A percentile compares a stretch with the other conserved stretches of the same genome.
Evolutionary conservation across 2,113 vertebrate genomes (phyloP).

Genomic region (Nestor notabilis): DNA sequence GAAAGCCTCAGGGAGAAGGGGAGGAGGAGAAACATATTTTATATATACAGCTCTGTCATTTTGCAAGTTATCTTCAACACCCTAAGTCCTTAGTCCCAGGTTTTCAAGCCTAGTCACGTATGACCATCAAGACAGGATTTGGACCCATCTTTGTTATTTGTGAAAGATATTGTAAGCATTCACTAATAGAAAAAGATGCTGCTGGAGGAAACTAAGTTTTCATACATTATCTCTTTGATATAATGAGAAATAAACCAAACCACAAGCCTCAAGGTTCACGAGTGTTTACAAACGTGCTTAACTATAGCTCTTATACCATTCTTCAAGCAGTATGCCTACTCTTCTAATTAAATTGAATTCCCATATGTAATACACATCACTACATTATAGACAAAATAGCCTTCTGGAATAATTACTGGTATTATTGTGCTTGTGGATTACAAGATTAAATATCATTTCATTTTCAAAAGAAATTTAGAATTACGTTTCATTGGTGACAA

Average conservation of each 20-base stretch:
- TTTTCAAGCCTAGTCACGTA: constrained; percentile 3
- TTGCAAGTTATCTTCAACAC: background rate
- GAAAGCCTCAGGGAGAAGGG: background rate
- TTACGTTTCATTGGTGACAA: constrained; percentile 10
- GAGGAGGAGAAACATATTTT: background rate
- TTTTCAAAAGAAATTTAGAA: constrained; percentile 46
- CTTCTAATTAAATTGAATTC: constrained; percentile 61
- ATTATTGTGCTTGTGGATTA: background rate
- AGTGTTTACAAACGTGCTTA: constrained; percentile 51
- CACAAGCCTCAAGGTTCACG: constrained; percentile 35
- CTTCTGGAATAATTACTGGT: constrained; percentile 44
- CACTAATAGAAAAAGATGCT: constrained; percentile 13
- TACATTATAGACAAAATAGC: constrained; percentile 44
- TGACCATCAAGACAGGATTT: background rate
- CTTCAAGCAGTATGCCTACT: constrained; percentile 21
- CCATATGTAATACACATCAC: constrained; percentile 33
- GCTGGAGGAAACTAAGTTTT: background rate
- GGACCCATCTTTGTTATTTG: background rate
- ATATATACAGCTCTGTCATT: background rate
- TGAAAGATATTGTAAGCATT: background rate
- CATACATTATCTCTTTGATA: background rate
- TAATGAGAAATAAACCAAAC: constrained; percentile 35
- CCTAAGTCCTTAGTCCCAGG: background rate
- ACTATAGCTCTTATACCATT: constrained; percentile 29
- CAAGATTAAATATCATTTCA: constrained; percentile 35